Base-by-base conservation (phyloP, 2,888 invertebrate genomes). In the Chymomyza amoena region DNA sequence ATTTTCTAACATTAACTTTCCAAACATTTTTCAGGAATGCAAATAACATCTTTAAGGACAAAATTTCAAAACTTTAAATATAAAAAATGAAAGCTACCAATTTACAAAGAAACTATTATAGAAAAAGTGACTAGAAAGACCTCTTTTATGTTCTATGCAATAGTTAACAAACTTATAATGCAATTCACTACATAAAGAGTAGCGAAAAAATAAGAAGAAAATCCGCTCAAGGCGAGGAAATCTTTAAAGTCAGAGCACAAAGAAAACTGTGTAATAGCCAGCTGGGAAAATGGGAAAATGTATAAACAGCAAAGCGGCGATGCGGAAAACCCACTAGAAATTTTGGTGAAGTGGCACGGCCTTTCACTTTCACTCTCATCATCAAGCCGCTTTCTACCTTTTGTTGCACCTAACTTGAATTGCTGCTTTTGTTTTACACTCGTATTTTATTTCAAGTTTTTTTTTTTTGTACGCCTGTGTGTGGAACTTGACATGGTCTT, bases 261-360 rank as follows among this genome's bases (percentile, higher is more conserved):
- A 45, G 39, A 45, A 45, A 10, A 45, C 39, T 45, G 39, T 45
- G 39, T 13, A 45, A 45, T 45, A 45, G 39, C 39, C 39, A 45
- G 39, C 39, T 13, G 13, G 39, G 13, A 45, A 45, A 45, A 45
- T 45, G 6, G 13, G 2, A 45, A 45, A 45, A 45, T 13, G 13
- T 45, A 13, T 4, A 45, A 45, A 13, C 39, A 45, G 39, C 39
- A 10, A 45, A 45, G 54, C 16, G 20, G n/a, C 18, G 54, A 18
- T n/a, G 18, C 16, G 54, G 54, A 54, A 54, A 54, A 54, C 20
- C 54, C 54, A 54, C 66, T 52, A 66, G 66, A 66, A 66, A 66
- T 60, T 60, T 60, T 45, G 60, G 60, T 66, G 60, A 45, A 66
- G 66, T 60, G 45, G 51, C 32, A 7, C 45, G 16, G 16, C 54